Conservation (phyloP, 1,140 invertebrate genomes). For the Drosophila sucinea region DNA sequence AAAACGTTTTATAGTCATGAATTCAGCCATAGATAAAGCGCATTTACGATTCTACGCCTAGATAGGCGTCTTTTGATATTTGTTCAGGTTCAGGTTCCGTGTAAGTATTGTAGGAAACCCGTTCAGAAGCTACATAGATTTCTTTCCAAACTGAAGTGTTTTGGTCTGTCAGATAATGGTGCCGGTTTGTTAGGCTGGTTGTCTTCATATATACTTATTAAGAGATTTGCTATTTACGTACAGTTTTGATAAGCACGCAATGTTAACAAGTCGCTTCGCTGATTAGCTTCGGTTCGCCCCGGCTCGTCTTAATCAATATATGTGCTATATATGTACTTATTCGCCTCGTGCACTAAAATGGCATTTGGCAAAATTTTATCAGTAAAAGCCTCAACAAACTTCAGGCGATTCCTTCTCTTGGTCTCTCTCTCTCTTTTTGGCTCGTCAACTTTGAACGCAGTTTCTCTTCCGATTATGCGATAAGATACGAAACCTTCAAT, state of each 20-base stretch:
- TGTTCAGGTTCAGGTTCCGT: no score
- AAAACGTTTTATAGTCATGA: not conserved
- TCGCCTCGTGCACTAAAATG: no score
- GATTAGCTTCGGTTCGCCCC: not conserved
- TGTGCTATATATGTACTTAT: not conserved
- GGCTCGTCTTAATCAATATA: conserved; percentile 2
- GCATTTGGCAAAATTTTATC: conserved; percentile 5
- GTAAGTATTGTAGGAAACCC: not conserved
- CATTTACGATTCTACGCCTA: no score
- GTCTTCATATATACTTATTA: not conserved
- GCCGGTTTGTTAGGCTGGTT: not conserved
- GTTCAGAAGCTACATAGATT: not conserved
- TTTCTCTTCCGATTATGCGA: not conserved
- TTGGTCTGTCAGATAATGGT: not conserved
- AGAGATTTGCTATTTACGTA: not conserved
- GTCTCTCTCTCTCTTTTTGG: not conserved
- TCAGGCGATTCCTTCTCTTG: not conserved
- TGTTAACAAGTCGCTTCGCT: not conserved
- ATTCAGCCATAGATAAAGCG: not conserved
- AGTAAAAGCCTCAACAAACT: not conserved
- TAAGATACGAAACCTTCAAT: conserved; percentile 9
- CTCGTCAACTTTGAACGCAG: not conserved
- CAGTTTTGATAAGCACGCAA: not conserved
- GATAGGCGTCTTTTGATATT: no score
- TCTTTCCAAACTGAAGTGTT: not conserved